phyloP scores from a whole-genome alignment of 2,888 invertebrate genomes.

The Marasmarcha lunaedactyla region DNA sequence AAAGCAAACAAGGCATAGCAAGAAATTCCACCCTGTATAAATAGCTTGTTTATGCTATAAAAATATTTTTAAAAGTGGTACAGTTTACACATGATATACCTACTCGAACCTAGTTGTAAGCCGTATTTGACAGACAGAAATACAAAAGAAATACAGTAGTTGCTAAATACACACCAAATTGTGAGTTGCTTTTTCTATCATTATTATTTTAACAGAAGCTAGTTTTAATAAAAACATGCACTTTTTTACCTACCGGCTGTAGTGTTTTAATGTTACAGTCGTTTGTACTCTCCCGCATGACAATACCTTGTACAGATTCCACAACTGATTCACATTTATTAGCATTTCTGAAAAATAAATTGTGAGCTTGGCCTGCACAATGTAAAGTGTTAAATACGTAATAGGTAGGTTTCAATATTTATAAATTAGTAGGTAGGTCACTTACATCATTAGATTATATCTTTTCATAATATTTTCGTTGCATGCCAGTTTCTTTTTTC shows the following conservation, averaged over 20 bases:
- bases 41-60: neutral
- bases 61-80: neutral
- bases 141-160: too few relatives aligned
- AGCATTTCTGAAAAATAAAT: neutral
- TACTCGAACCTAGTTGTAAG: neutral
- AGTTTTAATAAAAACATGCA: neutral
- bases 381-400: neutral
- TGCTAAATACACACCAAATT: neutral
- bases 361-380: neutral
- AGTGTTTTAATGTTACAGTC: neutral
- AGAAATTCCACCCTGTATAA: neutral
- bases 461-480: neutral
- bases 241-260: neutral
- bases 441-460: neutral
- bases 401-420: neutral
- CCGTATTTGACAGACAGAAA: too few relatives aligned
- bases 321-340: neutral
- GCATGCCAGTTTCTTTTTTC: neutral
- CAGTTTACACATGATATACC: neutral
- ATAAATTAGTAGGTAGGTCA: neutral
- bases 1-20: neutral
- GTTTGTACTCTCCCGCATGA: neutral
- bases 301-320: neutral
- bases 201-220: neutral
- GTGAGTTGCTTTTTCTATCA: neutral